These are phyloP conservation scores for Phacellophora camtschatica DNA, from an alignment of 30 jellyfish, hydroid and myxozoan genomes.

Conservation along the genomic window DNA sequence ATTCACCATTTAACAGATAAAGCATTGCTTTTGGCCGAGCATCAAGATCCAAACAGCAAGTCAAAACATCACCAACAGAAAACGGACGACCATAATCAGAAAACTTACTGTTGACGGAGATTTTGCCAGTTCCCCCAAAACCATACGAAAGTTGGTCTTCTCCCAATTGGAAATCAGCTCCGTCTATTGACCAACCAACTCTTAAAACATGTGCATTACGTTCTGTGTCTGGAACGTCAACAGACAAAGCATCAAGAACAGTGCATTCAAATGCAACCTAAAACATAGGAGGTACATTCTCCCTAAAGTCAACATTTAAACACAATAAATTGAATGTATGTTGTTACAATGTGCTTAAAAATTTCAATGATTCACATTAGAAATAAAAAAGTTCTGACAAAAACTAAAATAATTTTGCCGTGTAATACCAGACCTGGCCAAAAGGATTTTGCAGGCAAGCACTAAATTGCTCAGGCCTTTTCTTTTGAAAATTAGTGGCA, in stretches of 20 bases:
- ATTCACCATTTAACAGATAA: constrained; percentile 87
- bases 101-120: constrained; percentile 70
- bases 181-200: constrained; percentile 98
- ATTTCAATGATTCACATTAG: no score
- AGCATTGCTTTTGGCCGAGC: constrained; percentile 80
- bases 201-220: constrained; percentile 78
- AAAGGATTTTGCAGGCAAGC: no score
- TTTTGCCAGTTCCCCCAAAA: constrained; percentile 98
- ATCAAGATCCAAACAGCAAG: constrained; percentile 86
- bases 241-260: constrained; percentile 77
- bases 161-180: constrained; percentile 90
- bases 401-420: no score
- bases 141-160: constrained; percentile 97
- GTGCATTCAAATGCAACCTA: constrained; percentile 91
- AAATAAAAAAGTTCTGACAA: no score
- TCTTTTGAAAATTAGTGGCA: no score
- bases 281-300: no score
- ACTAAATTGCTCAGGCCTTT: no score
- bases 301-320: no score
- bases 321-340: no score
- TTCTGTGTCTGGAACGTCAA: constrained; percentile 80
- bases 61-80: constrained; percentile 86
- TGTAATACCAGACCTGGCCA: no score
- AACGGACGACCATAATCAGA: constrained; percentile 84
- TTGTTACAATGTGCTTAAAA: no score